Percentiles rank a stretch among this genome's conserved stretches.
These are phyloP conservation scores for Gymnothorax javanicus DNA, from an alignment of 2,797 vertebrate genomes.

Conservation along the genomic window DNA sequence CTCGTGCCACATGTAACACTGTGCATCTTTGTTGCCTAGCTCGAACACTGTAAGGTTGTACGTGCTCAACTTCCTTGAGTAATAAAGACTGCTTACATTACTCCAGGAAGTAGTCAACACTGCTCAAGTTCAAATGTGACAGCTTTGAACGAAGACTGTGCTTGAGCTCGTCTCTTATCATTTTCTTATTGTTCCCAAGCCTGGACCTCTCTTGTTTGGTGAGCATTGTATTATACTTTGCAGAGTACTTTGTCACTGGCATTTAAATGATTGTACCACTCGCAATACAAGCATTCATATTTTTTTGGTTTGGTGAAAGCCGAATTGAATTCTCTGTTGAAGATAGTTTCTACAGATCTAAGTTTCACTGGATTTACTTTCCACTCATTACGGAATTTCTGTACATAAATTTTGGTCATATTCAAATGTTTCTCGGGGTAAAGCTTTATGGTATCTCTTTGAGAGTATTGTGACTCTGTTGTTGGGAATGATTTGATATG, in stretches of 20 bases:
- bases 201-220: not conserved
- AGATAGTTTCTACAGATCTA: not conserved
- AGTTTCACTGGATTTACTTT: not conserved
- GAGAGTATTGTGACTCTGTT: not conserved
- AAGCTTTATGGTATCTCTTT: not conserved
- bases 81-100: slow-evolving; percentile 18
- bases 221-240: too few species aligned
- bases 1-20: slow-evolving; percentile 29
- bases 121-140: slow-evolving; percentile 1
- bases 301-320: too few species aligned
- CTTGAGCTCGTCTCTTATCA: not conserved
- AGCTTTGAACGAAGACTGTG: not conserved
- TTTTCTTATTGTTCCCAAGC: not conserved
- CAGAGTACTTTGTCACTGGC: too few species aligned
- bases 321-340: not conserved
- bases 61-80: not conserved
- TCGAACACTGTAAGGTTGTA: slow-evolving; percentile 9
- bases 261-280: too few species aligned
- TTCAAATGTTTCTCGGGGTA: not conserved
- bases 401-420: not conserved
- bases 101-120: slow-evolving; percentile 10
- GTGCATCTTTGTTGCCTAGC: not conserved
- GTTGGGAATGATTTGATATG: not conserved
- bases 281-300: too few species aligned
- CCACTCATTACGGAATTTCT: not conserved